Base-by-base conservation (phyloP, 1,140 invertebrate species). In the Trachymyrmex cornetzi region DNA sequence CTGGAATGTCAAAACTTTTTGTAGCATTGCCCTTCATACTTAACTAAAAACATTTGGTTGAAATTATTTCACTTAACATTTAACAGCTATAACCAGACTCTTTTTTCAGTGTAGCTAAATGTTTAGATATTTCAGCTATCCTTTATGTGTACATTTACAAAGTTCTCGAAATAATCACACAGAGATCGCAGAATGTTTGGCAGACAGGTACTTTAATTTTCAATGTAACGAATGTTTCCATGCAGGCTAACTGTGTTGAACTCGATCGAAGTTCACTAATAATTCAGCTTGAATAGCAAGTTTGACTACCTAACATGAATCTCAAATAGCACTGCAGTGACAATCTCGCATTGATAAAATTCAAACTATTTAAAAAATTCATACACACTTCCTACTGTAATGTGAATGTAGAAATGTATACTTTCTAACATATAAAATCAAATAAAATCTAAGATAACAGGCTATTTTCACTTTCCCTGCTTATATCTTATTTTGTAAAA, bases 261-360 rank as follows among this genome's bases (percentile, higher is more conserved):
- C 19, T 48, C 24, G 22, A 63, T 77, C 38, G 22, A 63, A 77
- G 3, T 77, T 77, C n/a, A 12, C 34, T 34, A 77, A 44, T 63
- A 77, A 77, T 77, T 77, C 14, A 77, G 22, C 50, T 77, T 61
- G 57, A 77, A 44, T 44, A 48, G 9, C 16, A 61, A 77, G 57
- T 77, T 77, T 48, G 6, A 19, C 16, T 19, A 12, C 9, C 16
- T 63, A 44, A 14, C 75, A 30, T n/a, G 14, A 59, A 34, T 19
- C 12, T 59, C 3, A 38, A 11, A 2, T 44, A 11, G 9, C 16
- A 24, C 9, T 27, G 19, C 19, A 77, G 16, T 48, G 59, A 59
- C 14, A 27, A 74, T 12, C 30, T 61, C 55, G 1, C 38, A 30
- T 63, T 38, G 30, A 53, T 34, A 14, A 63, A 64, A 64, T 27